Percentiles rank a stretch among this genome's conserved stretches.
Evolutionary conservation across 2,888 invertebrate species (phyloP).

Genomic region (Coenonympha arcania): DNA sequence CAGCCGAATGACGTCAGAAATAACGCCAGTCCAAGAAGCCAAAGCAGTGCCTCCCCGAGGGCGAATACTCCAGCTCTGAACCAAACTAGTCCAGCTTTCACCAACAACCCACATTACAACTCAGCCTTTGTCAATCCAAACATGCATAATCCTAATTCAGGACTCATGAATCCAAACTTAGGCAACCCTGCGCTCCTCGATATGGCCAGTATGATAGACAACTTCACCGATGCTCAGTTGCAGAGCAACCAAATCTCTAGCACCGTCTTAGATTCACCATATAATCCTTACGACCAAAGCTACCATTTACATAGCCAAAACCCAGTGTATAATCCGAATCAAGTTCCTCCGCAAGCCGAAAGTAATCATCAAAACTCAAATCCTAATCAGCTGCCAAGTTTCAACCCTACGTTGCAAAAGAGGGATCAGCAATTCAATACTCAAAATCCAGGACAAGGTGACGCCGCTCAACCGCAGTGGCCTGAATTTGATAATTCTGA

Average conservation of each 20-base stretch:
- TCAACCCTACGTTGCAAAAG: conserved; percentile 59
- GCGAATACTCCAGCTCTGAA: conserved; percentile 58
- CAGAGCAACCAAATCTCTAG: conserved; percentile 91
- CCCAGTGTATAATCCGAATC: conserved; percentile 73
- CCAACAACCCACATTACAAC: conserved; percentile 58
- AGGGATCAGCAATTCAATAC: conserved; percentile 49
- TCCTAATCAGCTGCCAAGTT: conserved; percentile 63
- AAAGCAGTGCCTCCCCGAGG: conserved; percentile 75
- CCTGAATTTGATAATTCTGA: conserved; percentile 62
- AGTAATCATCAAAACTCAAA: conserved; percentile 59
- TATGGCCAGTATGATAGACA: conserved; percentile 84
- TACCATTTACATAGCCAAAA: conserved; percentile 79
- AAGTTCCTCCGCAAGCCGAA: conserved; percentile 69
- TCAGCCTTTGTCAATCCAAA: conserved; percentile 67
- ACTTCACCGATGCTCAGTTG: conserved; percentile 83
- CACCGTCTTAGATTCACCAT: conserved; percentile 83
- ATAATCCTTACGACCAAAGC: conserved; percentile 76
- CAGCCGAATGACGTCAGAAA: conserved; percentile 56
- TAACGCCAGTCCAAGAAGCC: conserved; percentile 64
- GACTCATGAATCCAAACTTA: conserved; percentile 65
- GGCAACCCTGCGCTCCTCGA: conserved; percentile 77
- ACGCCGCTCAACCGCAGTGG: conserved; percentile 56
- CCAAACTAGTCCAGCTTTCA: conserved; percentile 54
- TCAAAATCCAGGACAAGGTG: conserved; percentile 38
- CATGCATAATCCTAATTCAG: conserved; percentile 57